phyloP scores from a whole-genome alignment of 2,113 vertebrate genomes.

The Platichthys flesus region DNA sequence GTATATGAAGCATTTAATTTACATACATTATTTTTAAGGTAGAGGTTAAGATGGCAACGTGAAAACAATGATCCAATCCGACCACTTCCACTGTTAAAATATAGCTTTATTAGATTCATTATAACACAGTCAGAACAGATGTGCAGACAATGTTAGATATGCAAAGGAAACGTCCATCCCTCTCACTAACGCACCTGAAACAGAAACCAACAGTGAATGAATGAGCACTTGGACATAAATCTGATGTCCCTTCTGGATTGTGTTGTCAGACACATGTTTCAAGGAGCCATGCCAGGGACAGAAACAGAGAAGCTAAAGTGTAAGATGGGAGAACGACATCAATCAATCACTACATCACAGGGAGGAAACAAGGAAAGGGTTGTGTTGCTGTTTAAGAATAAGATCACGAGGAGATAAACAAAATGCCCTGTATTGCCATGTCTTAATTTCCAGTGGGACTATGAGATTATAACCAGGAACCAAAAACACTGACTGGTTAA shows the following conservation, averaged over 20 bases:
- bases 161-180: slow-evolving; percentile 35
- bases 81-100: slow-evolving; percentile 75
- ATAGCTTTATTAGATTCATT: slow-evolving; percentile 77
- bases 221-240: slow-evolving; percentile 37
- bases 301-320: slow-evolving; percentile 18
- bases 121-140: slow-evolving; percentile 57
- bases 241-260: slow-evolving; percentile 17
- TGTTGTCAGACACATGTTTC: slow-evolving; percentile 11
- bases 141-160: slow-evolving; percentile 55
- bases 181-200: slow-evolving; percentile 43
- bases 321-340: slow-evolving; percentile 34
- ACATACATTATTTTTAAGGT: background rate
- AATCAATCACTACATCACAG: slow-evolving; percentile 30
- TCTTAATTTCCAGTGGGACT: slow-evolving; percentile 30
- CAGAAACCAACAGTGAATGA: slow-evolving; percentile 20
- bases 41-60: background rate
- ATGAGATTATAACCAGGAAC: slow-evolving; percentile 32
- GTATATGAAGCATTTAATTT: too few species aligned
- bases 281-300: slow-evolving; percentile 20
- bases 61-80: slow-evolving; percentile 20
- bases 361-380: slow-evolving; percentile 31
- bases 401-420: slow-evolving; percentile 35
- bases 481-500: slow-evolving; percentile 18
- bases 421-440: slow-evolving; percentile 31
- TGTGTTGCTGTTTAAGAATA: slow-evolving; percentile 33